Percentiles rank a stretch among this genome's conserved stretches.
Evolutionary conservation across 2,888 invertebrate species (phyloP).

Genomic region (Lamellibrachia columna): DNA sequence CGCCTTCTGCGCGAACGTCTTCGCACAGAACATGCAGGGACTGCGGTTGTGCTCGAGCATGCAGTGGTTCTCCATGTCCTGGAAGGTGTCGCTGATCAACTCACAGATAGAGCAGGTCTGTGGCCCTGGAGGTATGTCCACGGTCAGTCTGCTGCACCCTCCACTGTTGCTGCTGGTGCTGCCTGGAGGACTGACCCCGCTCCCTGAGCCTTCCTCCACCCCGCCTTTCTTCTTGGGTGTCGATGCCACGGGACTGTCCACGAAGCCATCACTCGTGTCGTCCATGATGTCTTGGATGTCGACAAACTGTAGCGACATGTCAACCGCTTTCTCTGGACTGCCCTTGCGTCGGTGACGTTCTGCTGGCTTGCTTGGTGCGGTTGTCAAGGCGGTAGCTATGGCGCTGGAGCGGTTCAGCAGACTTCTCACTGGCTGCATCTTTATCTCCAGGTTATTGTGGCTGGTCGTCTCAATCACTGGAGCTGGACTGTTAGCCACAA

Average conservation of each 20-base stretch:
- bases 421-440: constrained; percentile 29
- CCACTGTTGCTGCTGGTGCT: not conserved
- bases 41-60: constrained; percentile 55
- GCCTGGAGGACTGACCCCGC: not conserved
- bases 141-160: not conserved
- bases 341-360: constrained; percentile 23
- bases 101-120: constrained; percentile 34
- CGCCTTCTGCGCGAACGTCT: constrained; percentile 61
- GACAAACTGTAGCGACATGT: constrained; percentile 24
- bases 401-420: constrained; percentile 18
- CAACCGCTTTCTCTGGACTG: constrained; percentile 20
- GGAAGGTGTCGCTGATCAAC: constrained; percentile 40
- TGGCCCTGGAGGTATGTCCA: constrained; percentile 33
- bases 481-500: constrained; percentile 31
- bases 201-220: not conserved
- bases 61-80: constrained; percentile 56
- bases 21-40: constrained; percentile 60
- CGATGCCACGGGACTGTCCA: not conserved
- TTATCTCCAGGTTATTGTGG: constrained; percentile 17
- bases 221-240: constrained; percentile 13
- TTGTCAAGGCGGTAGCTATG: not conserved
- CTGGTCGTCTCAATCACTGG: constrained; percentile 25
- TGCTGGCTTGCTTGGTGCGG: not conserved
- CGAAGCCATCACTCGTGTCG: not conserved
- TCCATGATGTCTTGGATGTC: constrained; percentile 21